A percentile compares a stretch with the other conserved stretches of the same genome.
phyloP scores from a whole-genome alignment of 2,888 invertebrate species.

The Pammene fasciana region DNA sequence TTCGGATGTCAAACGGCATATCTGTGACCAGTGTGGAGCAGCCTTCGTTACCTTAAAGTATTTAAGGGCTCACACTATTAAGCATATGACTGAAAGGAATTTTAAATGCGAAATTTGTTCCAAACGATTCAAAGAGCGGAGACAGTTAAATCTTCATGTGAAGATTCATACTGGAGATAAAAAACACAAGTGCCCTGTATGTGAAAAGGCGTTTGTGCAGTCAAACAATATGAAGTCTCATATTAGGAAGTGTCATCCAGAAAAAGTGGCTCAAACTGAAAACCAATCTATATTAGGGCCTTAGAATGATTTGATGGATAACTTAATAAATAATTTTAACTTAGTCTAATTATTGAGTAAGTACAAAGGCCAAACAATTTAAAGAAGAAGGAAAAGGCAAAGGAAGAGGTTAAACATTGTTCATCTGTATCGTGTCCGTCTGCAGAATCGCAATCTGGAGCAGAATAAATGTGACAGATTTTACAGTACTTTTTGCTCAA shows the following conservation, averaged over 20 bases:
- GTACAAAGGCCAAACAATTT: no score
- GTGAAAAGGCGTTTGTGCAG: constrained; percentile 61
- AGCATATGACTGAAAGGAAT: constrained; percentile 51
- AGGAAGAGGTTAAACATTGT: no score
- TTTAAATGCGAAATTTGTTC: constrained; percentile 58
- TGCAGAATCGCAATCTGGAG: no score
- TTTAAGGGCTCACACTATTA: constrained; percentile 47
- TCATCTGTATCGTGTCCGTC: no score
- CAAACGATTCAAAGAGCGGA: constrained; percentile 56
- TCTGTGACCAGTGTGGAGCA: constrained; percentile 55
- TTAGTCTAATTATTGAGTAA: no score
- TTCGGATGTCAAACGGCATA: constrained; percentile 26
- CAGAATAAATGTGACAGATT: no score
- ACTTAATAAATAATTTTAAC: no score
- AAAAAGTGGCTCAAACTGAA: constrained; percentile 19
- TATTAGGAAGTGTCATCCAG: constrained; percentile 53
- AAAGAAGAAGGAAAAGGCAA: no score
- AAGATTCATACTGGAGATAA: constrained; percentile 56
- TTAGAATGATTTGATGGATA: no score
- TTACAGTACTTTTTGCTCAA: no score
- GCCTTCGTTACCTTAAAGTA: constrained; percentile 44
- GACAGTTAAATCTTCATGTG: constrained; percentile 50
- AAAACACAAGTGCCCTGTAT: constrained; percentile 53
- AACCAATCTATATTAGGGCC: neutral
- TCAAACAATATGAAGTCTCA: constrained; percentile 56